Conservation (phyloP, 2,113 vertebrate genomes). For the Proteles cristata region DNA sequence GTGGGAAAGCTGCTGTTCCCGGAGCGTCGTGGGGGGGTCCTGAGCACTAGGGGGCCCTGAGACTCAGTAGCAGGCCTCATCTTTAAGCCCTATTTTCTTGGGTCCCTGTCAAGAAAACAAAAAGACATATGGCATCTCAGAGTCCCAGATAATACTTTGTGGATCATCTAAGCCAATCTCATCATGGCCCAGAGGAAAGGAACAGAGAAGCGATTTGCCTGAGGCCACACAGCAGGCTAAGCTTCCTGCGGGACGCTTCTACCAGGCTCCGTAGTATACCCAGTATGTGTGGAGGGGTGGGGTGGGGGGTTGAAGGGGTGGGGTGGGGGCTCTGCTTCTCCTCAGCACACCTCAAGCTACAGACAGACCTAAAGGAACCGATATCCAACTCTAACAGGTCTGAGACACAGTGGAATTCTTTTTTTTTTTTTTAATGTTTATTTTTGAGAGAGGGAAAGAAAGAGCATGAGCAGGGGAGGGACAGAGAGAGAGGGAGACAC, state of each 20-base stretch:
- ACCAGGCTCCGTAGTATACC: fast-evolving
- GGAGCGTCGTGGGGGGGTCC: neutral
- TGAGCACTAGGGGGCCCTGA: neutral
- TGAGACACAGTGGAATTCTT: neutral
- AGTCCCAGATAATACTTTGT: neutral
- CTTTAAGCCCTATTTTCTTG: neutral
- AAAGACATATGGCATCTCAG: neutral
- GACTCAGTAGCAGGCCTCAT: neutral
- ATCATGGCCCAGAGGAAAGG: neutral
- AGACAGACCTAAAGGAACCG: neutral
- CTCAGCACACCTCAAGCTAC: neutral
- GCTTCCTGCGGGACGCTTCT: neutral
- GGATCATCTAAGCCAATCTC: neutral
- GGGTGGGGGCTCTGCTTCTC: neutral
- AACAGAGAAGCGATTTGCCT: neutral
- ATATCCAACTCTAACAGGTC: neutral
- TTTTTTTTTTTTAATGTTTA: too few species aligned
- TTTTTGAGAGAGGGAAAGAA: too few species aligned
- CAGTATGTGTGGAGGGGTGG: too few species aligned
- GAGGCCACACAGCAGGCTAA: neutral
- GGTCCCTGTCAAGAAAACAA: neutral
- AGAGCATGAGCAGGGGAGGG: too few species aligned
- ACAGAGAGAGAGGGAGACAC: too few species aligned
- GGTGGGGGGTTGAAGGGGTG: too few species aligned
- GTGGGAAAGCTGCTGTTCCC: neutral